phyloP scores from a whole-genome alignment of 1,140 invertebrate genomes.

The Stenopsyche tienmushanensis region DNA sequence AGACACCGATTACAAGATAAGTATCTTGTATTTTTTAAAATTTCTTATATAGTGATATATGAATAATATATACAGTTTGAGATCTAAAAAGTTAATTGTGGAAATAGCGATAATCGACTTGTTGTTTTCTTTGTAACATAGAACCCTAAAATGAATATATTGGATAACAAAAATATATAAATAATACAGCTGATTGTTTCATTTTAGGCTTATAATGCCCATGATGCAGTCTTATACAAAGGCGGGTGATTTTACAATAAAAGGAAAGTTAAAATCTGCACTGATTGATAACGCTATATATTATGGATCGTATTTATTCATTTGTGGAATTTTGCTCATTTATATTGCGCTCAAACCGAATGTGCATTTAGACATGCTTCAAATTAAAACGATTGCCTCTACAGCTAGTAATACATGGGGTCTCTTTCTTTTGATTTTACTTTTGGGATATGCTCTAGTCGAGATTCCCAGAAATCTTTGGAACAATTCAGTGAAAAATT shows the following conservation, averaged over 20 bases:
- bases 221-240: slow-evolving; percentile 99
- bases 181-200: no score
- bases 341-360: slow-evolving; percentile 91
- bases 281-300: slow-evolving; percentile 97
- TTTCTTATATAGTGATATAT: no score
- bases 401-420: slow-evolving; percentile 99
- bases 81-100: no score
- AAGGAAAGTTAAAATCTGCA: slow-evolving; percentile 93
- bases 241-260: slow-evolving; percentile 94
- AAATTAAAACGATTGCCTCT: slow-evolving; percentile 96
- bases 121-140: no score
- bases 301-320: slow-evolving; percentile 95
- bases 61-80: no score
- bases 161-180: no score
- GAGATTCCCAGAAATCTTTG: slow-evolving; percentile 90
- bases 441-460: slow-evolving; percentile 96
- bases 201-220: slow-evolving; percentile 86
- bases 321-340: slow-evolving; percentile 92
- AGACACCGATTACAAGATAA: no score
- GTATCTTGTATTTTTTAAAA: no score
- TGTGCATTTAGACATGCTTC: slow-evolving; percentile 86
- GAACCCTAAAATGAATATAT: no score
- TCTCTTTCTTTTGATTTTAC: slow-evolving; percentile 88
- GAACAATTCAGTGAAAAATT: slow-evolving; percentile 79
- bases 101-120: no score